phyloP scores from a whole-genome alignment of 2,797 vertebrate species.

The Cirrhinus mrigala region DNA sequence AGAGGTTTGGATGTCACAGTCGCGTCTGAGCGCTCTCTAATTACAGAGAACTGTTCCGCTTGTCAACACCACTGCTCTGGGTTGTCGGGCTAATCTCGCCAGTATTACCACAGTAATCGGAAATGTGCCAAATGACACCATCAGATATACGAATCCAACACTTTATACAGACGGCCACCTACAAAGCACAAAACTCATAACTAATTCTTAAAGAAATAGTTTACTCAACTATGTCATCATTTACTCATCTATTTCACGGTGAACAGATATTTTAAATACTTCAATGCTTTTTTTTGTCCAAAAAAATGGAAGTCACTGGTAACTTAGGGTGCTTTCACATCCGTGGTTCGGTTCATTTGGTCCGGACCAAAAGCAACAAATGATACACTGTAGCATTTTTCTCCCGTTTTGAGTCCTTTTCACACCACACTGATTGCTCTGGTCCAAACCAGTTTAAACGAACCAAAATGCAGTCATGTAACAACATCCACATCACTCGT shows the following conservation, averaged over 20 bases:
- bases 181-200: not conserved
- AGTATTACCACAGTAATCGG: conserved; percentile 25
- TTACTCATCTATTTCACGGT: not conserved
- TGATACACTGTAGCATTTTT: too few species aligned
- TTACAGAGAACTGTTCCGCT: conserved; percentile 37
- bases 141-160: not conserved
- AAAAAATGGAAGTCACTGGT: not conserved
- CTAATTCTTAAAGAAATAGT: not conserved
- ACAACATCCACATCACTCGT: too few species aligned
- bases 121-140: conserved; percentile 17
- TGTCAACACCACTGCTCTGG: conserved; percentile 41
- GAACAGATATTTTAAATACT: not conserved
- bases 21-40: conserved; percentile 40
- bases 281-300: not conserved
- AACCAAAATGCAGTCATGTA: too few species aligned
- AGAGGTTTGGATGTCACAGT: conserved; percentile 41
- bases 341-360: too few species aligned
- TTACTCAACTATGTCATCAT: not conserved
- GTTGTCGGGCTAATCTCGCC: conserved; percentile 9
- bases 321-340: too few species aligned
- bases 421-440: too few species aligned
- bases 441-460: too few species aligned
- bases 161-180: conserved; percentile 6
- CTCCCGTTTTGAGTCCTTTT: too few species aligned
- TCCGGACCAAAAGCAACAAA: too few species aligned